Evolutionary conservation across 2,888 invertebrate species (phyloP).

Genomic region (Cheilosia impressa): DNA sequence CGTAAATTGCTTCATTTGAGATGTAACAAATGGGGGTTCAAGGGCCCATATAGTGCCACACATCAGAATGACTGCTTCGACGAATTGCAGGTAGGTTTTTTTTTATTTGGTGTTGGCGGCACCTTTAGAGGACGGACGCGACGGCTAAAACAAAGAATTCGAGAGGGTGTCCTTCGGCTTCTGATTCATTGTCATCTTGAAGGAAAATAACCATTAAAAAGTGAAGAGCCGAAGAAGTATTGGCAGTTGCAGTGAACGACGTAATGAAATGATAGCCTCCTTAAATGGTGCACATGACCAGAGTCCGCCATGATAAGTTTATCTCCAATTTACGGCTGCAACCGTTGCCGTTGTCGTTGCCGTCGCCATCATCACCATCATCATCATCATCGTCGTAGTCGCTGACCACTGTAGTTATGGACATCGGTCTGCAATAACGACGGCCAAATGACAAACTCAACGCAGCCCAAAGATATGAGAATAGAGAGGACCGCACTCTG

Average conservation of each 20-base stretch:
- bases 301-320: conserved; percentile 68
- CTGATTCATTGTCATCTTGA: conserved; percentile 64
- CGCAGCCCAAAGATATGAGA: conserved; percentile 30
- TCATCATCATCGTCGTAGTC: conserved; percentile 18
- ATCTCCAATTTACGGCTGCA: conserved; percentile 69
- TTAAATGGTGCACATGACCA: conserved; percentile 71
- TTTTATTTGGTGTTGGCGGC: conserved; percentile 35
- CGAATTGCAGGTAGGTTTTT: conserved; percentile 33
- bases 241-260: conserved; percentile 15
- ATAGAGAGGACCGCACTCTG: conserved; percentile 9
- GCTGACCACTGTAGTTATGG: conserved; percentile 21
- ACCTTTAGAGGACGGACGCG: conserved; percentile 37
- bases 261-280: conserved; percentile 71
- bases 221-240: conserved; percentile 31
- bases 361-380: conserved; percentile 17
- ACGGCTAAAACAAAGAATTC: conserved; percentile 16
- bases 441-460: conserved; percentile 60
- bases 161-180: conserved; percentile 36
- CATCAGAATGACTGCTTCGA: conserved; percentile 35
- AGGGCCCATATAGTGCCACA: conserved; percentile 44
- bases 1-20: conserved; percentile 57
- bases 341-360: background rate
- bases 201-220: conserved; percentile 66
- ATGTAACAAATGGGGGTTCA: conserved; percentile 22
- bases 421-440: conserved; percentile 36